These are phyloP conservation scores for Alces alces DNA, from an alignment of 2,113 vertebrate species.

Conservation along the genomic window DNA sequence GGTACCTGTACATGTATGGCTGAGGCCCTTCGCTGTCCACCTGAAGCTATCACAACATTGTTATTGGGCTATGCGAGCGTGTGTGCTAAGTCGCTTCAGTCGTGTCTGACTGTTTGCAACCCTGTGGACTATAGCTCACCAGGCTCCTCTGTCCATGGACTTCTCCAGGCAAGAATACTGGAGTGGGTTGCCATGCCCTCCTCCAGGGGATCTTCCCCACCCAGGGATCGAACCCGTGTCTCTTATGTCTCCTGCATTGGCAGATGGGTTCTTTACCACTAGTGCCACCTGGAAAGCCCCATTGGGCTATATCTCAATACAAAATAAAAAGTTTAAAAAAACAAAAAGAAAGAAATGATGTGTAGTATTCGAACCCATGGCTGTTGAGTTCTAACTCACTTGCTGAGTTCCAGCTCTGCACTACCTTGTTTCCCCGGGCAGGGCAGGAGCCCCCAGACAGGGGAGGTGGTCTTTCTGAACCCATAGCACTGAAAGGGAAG, in stretches of 20 bases:
- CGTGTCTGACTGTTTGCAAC: neutral
- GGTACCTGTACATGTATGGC: neutral
- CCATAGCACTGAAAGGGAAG: neutral
- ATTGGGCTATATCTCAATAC: neutral
- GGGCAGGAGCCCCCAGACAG: neutral
- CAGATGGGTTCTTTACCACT: neutral
- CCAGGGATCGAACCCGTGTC: neutral
- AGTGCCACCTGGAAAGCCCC: neutral
- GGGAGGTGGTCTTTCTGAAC: neutral
- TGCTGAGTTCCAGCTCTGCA: neutral
- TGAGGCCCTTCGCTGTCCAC: neutral
- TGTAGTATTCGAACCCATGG: neutral
- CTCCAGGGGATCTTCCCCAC: neutral
- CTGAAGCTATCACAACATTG: neutral
- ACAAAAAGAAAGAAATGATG: neutral
- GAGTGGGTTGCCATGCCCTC: neutral
- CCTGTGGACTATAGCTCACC: neutral
- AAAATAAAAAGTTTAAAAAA: neutral
- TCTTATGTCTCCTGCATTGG: neutral
- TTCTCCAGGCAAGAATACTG: neutral
- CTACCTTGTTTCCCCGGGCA: neutral
- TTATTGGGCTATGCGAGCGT: neutral
- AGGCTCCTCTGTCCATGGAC: neutral
- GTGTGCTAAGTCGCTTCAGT: neutral
- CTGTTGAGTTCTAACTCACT: neutral